Evolutionary conservation across 1,140 invertebrate species (phyloP).

Genomic region (Drosophila athabasca): DNA sequence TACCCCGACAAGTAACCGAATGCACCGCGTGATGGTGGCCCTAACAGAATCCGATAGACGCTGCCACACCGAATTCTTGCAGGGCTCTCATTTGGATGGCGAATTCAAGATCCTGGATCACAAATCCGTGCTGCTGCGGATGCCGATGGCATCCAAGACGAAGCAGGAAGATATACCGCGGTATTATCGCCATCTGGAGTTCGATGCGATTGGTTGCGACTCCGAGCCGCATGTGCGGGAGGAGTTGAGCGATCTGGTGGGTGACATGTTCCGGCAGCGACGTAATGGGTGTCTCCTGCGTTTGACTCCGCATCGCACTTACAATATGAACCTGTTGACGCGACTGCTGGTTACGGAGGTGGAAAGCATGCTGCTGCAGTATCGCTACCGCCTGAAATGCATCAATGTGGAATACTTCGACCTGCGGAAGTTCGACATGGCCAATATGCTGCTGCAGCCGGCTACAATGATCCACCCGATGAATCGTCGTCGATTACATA

Average conservation of each 20-base stretch:
- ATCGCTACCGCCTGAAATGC: conserved; percentile 33
- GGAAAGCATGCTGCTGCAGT: conserved; percentile 43
- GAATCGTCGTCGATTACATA: background rate
- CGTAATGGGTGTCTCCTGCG: conserved; percentile 53
- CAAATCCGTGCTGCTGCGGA: conserved; percentile 37
- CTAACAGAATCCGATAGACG: conserved; percentile 38
- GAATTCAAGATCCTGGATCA: conserved; percentile 54
- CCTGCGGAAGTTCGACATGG: conserved; percentile 69
- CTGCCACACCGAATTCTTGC: background rate
- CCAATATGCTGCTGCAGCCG: conserved; percentile 49
- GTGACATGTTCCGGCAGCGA: conserved; percentile 43
- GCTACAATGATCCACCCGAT: background rate
- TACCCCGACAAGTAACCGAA: conserved; percentile 13
- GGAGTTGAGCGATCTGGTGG: conserved; percentile 36
- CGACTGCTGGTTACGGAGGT: conserved; percentile 60
- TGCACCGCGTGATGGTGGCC: conserved; percentile 55
- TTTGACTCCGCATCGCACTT: conserved; percentile 32
- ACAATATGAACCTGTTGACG: conserved; percentile 49
- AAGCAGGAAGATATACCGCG: conserved; percentile 5
- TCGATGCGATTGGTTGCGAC: conserved; percentile 64
- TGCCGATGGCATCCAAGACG: background rate
- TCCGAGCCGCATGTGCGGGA: conserved; percentile 40
- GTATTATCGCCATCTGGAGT: conserved; percentile 58
- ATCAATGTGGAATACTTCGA: conserved; percentile 66
- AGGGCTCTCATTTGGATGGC: background rate